Base-by-base conservation (phyloP, 2,113 vertebrate genomes). In the Gymnogyps californianus region DNA sequence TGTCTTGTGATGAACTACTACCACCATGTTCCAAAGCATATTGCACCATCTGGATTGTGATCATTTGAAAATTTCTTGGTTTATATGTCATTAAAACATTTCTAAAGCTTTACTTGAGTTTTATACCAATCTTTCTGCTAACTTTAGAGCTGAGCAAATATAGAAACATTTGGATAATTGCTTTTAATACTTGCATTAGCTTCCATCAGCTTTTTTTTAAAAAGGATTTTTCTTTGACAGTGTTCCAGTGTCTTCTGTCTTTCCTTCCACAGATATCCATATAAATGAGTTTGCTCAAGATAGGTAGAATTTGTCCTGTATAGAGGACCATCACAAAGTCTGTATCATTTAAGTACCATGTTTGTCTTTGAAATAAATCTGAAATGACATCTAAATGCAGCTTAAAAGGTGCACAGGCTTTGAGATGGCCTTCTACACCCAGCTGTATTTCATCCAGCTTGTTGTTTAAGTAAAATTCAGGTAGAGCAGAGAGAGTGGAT, bases 41-140 rank as follows among this genome's bases (percentile, higher is more conserved):
- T 28, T 94, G 83, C 80, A 92, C 96, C 95, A 95, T 97, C 91
- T 97, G 96, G 95, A 95, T 97, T 76, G 76, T 76, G 83, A 97
- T 89, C 10, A 69, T 82, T 91, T 95, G 80, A 97, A 96, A 84
- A 92, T 79, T 87, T 93, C 87, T 54, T 94, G 75, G 77, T 81
- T 95, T 97, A 44, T 55, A 75, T 89, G 81, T 82, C 91, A 91
- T 92, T 96, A 87, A 93, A 97, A 76, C 40, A 89, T 89, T 93
- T 91, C 92, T 94, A 72, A 92, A 91, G 77, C 86, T 92, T 93
- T 89, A 46, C 83, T 93, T 66, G 62, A 55, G 64, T 77, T 89
- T 92, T 82, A 52, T 87, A 94, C 47, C 31, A 90, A 57, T 89
- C 83, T 92, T 87, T 71, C 59, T 57, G 47, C 61, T 84, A 82